Conservation (phyloP, 2,113 vertebrate genomes). For the Sander vitreus region DNA sequence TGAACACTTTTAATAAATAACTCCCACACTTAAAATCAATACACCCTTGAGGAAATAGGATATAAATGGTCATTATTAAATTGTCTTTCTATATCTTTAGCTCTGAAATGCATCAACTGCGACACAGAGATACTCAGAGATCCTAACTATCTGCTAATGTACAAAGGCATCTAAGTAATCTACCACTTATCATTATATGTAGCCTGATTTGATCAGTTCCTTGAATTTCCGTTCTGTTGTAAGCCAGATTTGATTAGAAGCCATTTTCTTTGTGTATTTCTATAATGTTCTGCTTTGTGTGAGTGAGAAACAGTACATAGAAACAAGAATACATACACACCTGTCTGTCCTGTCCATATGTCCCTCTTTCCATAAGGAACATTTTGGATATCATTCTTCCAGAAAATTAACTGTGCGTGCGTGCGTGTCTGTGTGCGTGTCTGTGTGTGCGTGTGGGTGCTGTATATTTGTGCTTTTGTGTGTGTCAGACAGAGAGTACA, state of each 20-base stretch:
- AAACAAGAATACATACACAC: neutral
- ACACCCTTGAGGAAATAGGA: neutral
- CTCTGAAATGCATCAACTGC: neutral
- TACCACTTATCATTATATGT: constrained; percentile 24
- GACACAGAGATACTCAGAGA: neutral
- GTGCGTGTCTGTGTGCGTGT: neutral
- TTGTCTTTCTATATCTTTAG: neutral
- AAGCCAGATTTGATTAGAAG: constrained; percentile 32
- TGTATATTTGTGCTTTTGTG: neutral
- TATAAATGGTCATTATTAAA: neutral
- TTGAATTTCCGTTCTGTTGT: constrained; percentile 29
- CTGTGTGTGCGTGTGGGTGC: too few relatives aligned
- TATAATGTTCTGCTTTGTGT: neutral
- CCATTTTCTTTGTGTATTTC: constrained; percentile 17
- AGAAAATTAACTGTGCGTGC: neutral
- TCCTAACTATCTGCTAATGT: constrained; percentile 15
- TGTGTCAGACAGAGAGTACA: neutral
- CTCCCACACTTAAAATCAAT: too few relatives aligned
- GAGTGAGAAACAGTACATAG: neutral
- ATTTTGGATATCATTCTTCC: neutral
- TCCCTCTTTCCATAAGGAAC: neutral
- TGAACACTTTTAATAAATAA: neutral
- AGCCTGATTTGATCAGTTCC: constrained; percentile 20
- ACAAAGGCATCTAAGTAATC: constrained; percentile 22
- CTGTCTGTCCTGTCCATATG: too few relatives aligned